These are phyloP conservation scores for Agrochola litura DNA, from an alignment of 2,888 invertebrate genomes.

Conservation along the genomic window DNA sequence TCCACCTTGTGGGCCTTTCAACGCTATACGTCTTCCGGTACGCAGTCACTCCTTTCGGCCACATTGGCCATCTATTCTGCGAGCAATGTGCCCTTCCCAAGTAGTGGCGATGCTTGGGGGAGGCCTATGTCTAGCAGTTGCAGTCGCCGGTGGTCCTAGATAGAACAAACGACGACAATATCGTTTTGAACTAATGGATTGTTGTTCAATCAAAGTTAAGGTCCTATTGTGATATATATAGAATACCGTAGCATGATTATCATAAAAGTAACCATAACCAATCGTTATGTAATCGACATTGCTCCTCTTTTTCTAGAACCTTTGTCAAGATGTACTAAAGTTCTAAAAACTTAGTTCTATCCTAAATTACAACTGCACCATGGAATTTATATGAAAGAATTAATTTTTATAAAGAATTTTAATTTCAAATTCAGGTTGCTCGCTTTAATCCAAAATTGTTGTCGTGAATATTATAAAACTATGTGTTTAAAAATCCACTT, in stretches of 20 bases:
- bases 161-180: background rate
- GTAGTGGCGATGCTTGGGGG: background rate
- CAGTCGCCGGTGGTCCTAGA: too few species aligned
- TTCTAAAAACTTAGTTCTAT: background rate
- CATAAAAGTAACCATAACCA: background rate
- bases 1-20: background rate
- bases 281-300: background rate
- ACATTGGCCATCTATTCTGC: too few species aligned
- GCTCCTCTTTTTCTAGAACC: background rate
- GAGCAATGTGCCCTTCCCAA: background rate
- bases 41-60: background rate
- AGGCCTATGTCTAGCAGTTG: background rate
- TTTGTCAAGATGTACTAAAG: background rate
- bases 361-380: background rate
- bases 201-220: background rate
- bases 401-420: conserved; percentile 6
- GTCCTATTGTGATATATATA: background rate
- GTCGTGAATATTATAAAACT: background rate
- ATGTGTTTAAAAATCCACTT: background rate
- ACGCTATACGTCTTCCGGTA: background rate
- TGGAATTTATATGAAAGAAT: conserved; percentile 1
- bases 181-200: too few species aligned
- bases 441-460: background rate
- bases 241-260: background rate
- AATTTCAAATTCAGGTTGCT: conserved; percentile 4